Evolutionary conservation across 2,888 invertebrate species (phyloP), one percentile per base, ranked within the genome.

Genomic region (Eristalis intricaria): DNA sequence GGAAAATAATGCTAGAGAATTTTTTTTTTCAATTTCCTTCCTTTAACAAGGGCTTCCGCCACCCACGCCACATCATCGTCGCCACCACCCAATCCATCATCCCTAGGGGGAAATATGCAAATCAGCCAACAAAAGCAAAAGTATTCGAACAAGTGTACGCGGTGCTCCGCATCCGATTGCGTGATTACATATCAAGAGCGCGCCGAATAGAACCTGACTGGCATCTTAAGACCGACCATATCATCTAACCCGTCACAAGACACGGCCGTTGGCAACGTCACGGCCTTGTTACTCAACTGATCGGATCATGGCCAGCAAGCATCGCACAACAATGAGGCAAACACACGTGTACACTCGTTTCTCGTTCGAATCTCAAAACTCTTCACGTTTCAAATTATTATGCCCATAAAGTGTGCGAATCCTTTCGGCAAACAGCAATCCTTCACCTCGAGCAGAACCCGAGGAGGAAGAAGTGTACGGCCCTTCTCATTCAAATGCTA

Each of bases 301-400:
- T 68, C 35, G 66, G 80, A 73, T 80, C 79, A 65, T 71, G 66
- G 79, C 43, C 76, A 40, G 69, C 50, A 69, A 77, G 74, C 43
- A 68, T 68, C 73, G 32, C 73, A 40, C 10, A 43, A 60, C 26
- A 19, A 43, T 13, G 29, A 65, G 58, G 38, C 70, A 70, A 23
- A 58, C 58, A 65, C 71, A 26, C 58, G 68, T 61, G 50, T 29
- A 43, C 66, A 22, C 50, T 32, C 50, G 38, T 22, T 68, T 23
- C 50, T 32, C 50, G 38, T 22, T 68, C 60, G 10, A 56, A 79
- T 66, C 68, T 74, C 38, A 61, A 83, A 86, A 73, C 70, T 75
- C 71, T 86, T 79, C 86, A 86, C 83, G 86, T 86, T 73, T 65
- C 61, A 71, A 83, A 86, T 83, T 78, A 83, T 65, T 83, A 63